Evolutionary conservation across 1,140 invertebrate species (phyloP).

Genomic region (Procambarus virginalis): DNA sequence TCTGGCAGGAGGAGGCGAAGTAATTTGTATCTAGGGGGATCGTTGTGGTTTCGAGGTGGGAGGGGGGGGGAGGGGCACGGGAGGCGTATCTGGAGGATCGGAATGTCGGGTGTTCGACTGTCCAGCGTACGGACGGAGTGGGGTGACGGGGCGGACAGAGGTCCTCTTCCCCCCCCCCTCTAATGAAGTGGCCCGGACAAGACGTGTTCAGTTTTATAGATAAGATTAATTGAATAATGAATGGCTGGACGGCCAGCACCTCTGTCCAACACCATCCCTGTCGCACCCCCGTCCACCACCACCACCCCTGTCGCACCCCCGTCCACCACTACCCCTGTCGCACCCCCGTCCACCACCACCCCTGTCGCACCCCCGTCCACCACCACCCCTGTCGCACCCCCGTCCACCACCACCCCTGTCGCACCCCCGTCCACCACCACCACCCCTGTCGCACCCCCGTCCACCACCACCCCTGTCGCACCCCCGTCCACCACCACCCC

Average conservation of each 20-base stretch:
- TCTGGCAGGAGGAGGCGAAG: not conserved
- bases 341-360: too few species aligned
- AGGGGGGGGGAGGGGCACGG: not conserved
- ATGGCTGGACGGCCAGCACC: not conserved
- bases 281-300: too few species aligned
- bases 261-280: too few species aligned
- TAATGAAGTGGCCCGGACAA: conserved; percentile 55
- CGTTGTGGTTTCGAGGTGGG: not conserved
- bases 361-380: too few species aligned
- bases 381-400: too few species aligned
- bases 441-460: too few species aligned
- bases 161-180: not conserved
- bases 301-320: too few species aligned
- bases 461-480: not conserved
- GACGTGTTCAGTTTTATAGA: conserved; percentile 54
- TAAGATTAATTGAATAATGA: conserved; percentile 59
- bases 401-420: too few species aligned
- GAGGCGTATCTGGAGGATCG: not conserved
- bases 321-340: too few species aligned
- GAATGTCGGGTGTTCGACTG: not conserved
- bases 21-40: not conserved
- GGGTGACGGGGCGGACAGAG: not conserved
- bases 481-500: not conserved
- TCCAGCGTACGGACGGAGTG: not conserved
- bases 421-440: too few species aligned